Conservation (phyloP, 2,113 vertebrate species). For the Rallus limicola region DNA sequence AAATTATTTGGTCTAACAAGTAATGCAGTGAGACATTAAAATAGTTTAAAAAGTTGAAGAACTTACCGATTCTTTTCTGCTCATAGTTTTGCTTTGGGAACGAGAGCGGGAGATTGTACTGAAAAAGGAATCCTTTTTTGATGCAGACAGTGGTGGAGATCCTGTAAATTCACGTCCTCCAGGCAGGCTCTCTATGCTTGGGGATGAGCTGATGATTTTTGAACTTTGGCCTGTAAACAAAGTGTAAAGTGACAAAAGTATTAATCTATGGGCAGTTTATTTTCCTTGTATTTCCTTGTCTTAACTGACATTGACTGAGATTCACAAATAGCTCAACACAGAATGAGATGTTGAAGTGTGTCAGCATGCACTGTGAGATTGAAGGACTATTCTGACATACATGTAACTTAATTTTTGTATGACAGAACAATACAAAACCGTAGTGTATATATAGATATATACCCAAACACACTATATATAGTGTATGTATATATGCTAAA, state of each 20-base stretch:
- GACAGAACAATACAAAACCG: not conserved
- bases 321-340: conserved; percentile 7
- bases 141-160: conserved; percentile 90
- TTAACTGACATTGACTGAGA: not conserved
- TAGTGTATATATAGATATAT: not conserved
- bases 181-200: conserved; percentile 91
- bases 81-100: conserved; percentile 94
- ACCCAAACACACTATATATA: not conserved
- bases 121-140: conserved; percentile 96
- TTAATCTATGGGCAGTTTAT: not conserved
- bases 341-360: conserved; percentile 26
- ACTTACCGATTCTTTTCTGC: conserved; percentile 90
- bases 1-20: not conserved
- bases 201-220: conserved; percentile 88
- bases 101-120: conserved; percentile 93
- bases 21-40: not conserved
- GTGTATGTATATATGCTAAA: not conserved
- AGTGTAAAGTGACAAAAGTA: conserved; percentile 35
- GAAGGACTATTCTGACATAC: not conserved
- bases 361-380: not conserved
- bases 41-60: not conserved
- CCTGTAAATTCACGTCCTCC: conserved; percentile 85
- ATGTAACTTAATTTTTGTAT: not conserved
- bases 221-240: conserved; percentile 85
- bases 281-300: not conserved